A percentile compares a stretch with the other conserved stretches of the same genome.
Evolutionary conservation across 2,888 invertebrate species (phyloP).

Genomic region (Phalera bucephala): DNA sequence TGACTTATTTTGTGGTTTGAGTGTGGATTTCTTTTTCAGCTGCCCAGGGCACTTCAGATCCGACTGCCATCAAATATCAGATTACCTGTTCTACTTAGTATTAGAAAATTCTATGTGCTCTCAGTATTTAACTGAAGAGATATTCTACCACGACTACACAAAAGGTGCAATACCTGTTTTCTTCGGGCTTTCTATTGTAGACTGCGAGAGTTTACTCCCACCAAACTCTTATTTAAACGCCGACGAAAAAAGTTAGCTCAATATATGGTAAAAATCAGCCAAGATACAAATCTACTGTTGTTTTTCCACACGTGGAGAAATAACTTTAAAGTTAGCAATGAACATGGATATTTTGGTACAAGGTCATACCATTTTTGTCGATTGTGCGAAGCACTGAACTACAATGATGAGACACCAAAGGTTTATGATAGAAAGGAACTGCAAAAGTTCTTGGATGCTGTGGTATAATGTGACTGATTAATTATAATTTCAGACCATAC

Average conservation of each 20-base stretch:
- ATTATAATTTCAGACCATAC: too few relatives aligned
- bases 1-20: too few relatives aligned
- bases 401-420: slow-evolving; percentile 63
- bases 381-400: slow-evolving; percentile 86
- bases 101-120: slow-evolving; percentile 88
- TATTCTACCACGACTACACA: slow-evolving; percentile 85
- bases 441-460: slow-evolving; percentile 40
- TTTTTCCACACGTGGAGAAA: slow-evolving; percentile 84
- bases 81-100: slow-evolving; percentile 87
- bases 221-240: slow-evolving; percentile 85
- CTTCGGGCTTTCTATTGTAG: slow-evolving; percentile 82
- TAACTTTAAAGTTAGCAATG: slow-evolving; percentile 81
- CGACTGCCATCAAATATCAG: slow-evolving; percentile 81
- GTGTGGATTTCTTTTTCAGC: slow-evolving; percentile 72
- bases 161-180: slow-evolving; percentile 86
- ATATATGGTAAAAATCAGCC: slow-evolving; percentile 73
- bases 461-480: slow-evolving; percentile 50
- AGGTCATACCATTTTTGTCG: slow-evolving; percentile 85
- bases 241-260: slow-evolving; percentile 78
- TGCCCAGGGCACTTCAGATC: slow-evolving; percentile 85
- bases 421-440: slow-evolving; percentile 41
- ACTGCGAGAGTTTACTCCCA: slow-evolving; percentile 78
- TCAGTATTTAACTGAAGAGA: slow-evolving; percentile 88
- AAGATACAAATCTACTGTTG: slow-evolving; percentile 48
- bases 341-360: slow-evolving; percentile 87